Conservation (phyloP, 2,797 vertebrate genomes). For the Oceanodroma leucorhoa region DNA sequence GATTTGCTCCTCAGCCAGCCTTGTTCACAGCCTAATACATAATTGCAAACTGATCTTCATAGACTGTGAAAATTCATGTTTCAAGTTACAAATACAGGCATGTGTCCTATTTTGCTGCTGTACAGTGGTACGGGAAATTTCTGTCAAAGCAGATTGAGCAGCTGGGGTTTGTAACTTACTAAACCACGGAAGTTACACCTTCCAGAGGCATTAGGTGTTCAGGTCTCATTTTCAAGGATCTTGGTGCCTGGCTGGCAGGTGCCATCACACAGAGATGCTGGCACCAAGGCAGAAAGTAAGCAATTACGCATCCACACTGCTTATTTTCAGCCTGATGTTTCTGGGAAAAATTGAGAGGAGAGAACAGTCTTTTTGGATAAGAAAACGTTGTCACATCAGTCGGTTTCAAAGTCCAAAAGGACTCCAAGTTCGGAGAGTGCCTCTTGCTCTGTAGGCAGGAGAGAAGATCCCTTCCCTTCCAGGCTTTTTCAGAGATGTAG, state of each 20-base stretch:
- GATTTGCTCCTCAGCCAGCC: not conserved
- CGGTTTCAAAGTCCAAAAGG: not conserved
- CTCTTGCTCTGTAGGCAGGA: not conserved
- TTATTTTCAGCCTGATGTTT: not conserved
- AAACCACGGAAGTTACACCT: not conserved
- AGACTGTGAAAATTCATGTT: not conserved
- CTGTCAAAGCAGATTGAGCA: not conserved
- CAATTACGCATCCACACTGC: not conserved
- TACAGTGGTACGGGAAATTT: not conserved
- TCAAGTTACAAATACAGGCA: not conserved
- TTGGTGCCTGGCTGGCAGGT: not conserved
- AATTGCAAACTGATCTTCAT: not conserved
- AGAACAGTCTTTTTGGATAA: not conserved
- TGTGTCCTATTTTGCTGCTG: not conserved
- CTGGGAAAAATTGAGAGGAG: not conserved
- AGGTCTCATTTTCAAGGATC: not conserved
- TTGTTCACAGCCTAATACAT: not conserved
- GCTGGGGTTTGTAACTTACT: not conserved
- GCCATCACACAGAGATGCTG: not conserved
- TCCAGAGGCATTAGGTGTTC: not conserved
- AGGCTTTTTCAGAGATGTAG: not conserved
- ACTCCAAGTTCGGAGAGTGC: not conserved
- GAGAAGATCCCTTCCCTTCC: not conserved
- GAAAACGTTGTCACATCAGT: rapidly evolving
- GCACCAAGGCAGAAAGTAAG: not conserved